These are phyloP conservation scores for Empis stercorea DNA, from an alignment of 2,888 invertebrate genomes.

Conservation along the genomic window DNA sequence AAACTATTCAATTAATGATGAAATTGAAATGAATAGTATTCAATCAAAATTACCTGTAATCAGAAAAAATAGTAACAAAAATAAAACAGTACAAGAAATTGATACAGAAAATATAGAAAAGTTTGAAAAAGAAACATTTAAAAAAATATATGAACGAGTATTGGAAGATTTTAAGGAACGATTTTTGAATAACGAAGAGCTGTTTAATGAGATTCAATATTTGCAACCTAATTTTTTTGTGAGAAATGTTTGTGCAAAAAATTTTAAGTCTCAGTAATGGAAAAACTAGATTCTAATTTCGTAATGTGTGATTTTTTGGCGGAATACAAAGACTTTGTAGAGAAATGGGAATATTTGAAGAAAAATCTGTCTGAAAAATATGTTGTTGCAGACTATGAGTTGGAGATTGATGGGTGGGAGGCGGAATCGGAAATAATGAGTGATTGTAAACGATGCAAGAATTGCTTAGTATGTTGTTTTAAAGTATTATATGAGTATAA, in stretches of 20 bases:
- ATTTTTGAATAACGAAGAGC: not conserved
- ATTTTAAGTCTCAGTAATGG: not conserved
- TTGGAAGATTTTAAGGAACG: not conserved
- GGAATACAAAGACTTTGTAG: not conserved
- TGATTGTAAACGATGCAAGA: not conserved
- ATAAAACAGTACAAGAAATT: not conserved
- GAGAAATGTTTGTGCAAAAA: not conserved
- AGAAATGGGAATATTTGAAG: not conserved
- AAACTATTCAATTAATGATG: not conserved
- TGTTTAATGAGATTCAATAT: not conserved
- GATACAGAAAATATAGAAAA: not conserved
- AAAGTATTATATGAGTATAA: no score
- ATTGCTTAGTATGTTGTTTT: not conserved
- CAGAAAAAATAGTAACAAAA: not conserved
- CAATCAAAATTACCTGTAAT: not conserved
- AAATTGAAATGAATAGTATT: not conserved
- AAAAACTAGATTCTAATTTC: not conserved
- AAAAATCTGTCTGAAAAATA: not conserved
- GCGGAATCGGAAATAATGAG: not conserved
- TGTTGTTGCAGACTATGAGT: not conserved
- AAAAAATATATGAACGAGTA: not conserved
- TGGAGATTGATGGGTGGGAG: not conserved
- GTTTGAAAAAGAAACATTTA: not conserved
- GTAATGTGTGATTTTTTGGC: not conserved
- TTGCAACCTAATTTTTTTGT: not conserved